A percentile compares a stretch with the other conserved stretches of the same genome.
These are phyloP conservation scores for Trichoplusia ni DNA, from an alignment of 1,140 invertebrate species.

Conservation along the genomic window DNA sequence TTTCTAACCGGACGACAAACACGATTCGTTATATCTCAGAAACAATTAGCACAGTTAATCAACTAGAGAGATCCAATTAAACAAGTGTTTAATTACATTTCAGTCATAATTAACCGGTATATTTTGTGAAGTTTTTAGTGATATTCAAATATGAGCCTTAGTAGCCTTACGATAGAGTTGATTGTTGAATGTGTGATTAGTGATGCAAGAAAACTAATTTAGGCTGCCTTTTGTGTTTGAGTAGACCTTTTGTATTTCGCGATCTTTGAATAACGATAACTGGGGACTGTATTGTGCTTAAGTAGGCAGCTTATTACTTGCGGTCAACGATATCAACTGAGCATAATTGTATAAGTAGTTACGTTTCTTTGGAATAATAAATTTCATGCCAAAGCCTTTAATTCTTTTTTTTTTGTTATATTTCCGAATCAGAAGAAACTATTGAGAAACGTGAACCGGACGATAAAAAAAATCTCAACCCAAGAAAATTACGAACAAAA, in stretches of 20 bases:
- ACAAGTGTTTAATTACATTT: conserved; percentile 50
- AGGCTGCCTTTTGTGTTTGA: conserved; percentile 1
- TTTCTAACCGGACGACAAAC: conserved; percentile 11
- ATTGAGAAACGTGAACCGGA: no score
- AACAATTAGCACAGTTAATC: conserved; percentile 52
- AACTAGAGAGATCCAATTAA: conserved; percentile 56
- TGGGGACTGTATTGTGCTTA: background rate
- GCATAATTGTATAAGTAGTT: no score
- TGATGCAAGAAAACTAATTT: conserved; percentile 12
- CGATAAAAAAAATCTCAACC: background rate
- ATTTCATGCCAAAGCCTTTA: no score
- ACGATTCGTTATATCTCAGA: conserved; percentile 34
- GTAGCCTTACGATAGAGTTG: background rate
- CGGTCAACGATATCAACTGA: no score
- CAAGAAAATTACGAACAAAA: conserved; percentile 1
- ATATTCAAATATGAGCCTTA: background rate
- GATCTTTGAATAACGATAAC: background rate
- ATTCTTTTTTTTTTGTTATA: background rate
- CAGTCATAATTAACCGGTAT: conserved; percentile 42
- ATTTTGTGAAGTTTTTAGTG: conserved; percentile 1
- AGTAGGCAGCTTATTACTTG: no score
- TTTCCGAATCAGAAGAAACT: no score
- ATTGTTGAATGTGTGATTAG: background rate
- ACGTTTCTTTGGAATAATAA: no score
- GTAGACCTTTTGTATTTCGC: conserved; percentile 1